These are phyloP conservation scores for Drosophila vallismaia DNA, from an alignment of 2,888 invertebrate genomes.

Conservation along the genomic window DNA sequence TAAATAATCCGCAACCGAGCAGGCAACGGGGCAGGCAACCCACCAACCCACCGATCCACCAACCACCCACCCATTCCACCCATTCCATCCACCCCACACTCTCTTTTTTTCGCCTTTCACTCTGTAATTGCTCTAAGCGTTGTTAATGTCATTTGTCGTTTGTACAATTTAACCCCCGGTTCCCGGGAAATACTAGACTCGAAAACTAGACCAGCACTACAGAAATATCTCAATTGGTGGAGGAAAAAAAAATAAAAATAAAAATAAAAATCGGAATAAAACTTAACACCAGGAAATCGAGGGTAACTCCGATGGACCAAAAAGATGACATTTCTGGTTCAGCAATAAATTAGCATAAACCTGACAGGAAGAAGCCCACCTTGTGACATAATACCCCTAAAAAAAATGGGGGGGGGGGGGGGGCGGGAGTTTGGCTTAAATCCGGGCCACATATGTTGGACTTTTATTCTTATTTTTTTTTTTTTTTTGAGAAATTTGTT, in stretches of 20 bases:
- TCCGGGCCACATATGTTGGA: conserved; percentile 32
- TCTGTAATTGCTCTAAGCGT: conserved; percentile 66
- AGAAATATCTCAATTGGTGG: conserved; percentile 41
- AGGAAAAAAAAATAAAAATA: conserved; percentile 16
- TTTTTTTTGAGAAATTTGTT: conserved; percentile 2
- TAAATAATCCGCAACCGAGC: conserved; percentile 53
- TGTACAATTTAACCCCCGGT: conserved; percentile 56
- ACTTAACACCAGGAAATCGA: conserved; percentile 9
- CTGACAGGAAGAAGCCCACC: conserved; percentile 37
- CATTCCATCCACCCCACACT: conserved; percentile 7
- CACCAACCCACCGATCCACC: background rate
- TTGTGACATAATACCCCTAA: conserved; percentile 49
- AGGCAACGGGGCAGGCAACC: background rate
- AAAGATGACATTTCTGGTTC: conserved; percentile 2
- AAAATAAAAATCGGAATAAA: background rate
- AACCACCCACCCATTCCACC: conserved; percentile 9
- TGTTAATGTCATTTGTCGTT: conserved; percentile 56
- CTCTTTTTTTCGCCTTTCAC: background rate
- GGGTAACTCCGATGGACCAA: background rate
- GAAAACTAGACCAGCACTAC: conserved; percentile 32
- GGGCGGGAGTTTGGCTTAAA: background rate
- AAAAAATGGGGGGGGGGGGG: background rate
- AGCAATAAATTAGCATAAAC: conserved; percentile 40
- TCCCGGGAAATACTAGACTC: background rate
- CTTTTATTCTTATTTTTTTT: conserved; percentile 3